Evolutionary conservation across 2,888 invertebrate genomes (phyloP).

Genomic region (Megalurothrips usitatus): DNA sequence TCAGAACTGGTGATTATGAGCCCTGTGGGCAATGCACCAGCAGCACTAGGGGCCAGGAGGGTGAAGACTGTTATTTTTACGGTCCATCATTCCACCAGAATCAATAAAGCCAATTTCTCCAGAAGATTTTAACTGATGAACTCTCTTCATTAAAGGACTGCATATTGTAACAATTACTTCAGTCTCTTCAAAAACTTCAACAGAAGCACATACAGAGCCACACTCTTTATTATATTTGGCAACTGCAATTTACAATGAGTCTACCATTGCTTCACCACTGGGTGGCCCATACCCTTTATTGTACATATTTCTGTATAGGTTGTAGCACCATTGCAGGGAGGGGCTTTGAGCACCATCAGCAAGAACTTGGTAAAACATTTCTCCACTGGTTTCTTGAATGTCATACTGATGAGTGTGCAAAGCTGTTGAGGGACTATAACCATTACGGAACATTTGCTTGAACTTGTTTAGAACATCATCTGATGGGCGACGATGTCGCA

Average conservation of each 20-base stretch:
- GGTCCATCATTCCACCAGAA: background rate
- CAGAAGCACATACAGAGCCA: background rate
- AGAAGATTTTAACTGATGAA: background rate
- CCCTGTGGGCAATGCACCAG: background rate
- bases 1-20: background rate
- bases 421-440: background rate
- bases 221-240: background rate
- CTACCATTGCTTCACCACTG: background rate
- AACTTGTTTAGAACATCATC: background rate
- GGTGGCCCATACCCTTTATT: background rate
- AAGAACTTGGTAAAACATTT: background rate
- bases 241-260: background rate
- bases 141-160: background rate
- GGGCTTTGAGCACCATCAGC: background rate
- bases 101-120: background rate
- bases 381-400: background rate
- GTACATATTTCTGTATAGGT: background rate
- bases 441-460: background rate
- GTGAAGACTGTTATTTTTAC: background rate
- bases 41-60: background rate
- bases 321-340: background rate
- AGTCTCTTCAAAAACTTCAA: background rate
- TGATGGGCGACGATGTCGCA: background rate
- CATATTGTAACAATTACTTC: background rate
- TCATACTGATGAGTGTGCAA: constrained; percentile 4